Base-by-base conservation (phyloP, 2,113 vertebrate genomes). In the Gobiocypris rarus region DNA sequence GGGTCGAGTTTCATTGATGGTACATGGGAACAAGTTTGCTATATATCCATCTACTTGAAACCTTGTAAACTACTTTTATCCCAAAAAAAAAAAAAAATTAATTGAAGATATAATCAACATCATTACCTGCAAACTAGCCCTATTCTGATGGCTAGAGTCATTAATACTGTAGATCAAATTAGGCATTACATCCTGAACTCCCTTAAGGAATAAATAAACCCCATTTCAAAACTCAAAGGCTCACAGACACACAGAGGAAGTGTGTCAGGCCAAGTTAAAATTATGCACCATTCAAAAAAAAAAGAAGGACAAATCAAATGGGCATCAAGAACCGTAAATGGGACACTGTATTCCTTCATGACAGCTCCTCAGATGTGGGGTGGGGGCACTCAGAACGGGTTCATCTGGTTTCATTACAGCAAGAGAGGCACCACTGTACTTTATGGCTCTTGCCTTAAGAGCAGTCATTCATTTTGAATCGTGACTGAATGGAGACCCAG, bases 241-340 rank as follows among this genome's bases (percentile, higher is more conserved):
- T 71, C 76, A 79, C 43, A 80, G 82, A 80, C 82, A 80, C 43
- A 85, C 52, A 41, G 88, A 79, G 82, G 81, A 89, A 87, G 83
- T 89, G 81, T 89, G 88, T 89, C 88, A 89, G 88, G 88, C 82
- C 88, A 89, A 85, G 88, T 85, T 86, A 89, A 78, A 87, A 86
- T 87, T 89, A 89, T 77, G 77, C 86, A 79, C 86, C 86, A 71
- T 84, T 80, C 24, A 58, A 82, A 83, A 87, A 81, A 87, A 85
- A 88, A 85, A 84, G 50, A 85, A 87, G 88, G 86, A 67, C 86
- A 82, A 85, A 83, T 84, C 76, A 77, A 85, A 83, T 28, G 70
- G 58, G 81, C 81, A 45, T 41, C 77, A 59, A 59, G 85, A 75
- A 31, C 50, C 50, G 81, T 77, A 89, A 89, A 84, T 89, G 88